Conservation (phyloP, 2,113 vertebrate species). For the Istiophorus platypterus region DNA sequence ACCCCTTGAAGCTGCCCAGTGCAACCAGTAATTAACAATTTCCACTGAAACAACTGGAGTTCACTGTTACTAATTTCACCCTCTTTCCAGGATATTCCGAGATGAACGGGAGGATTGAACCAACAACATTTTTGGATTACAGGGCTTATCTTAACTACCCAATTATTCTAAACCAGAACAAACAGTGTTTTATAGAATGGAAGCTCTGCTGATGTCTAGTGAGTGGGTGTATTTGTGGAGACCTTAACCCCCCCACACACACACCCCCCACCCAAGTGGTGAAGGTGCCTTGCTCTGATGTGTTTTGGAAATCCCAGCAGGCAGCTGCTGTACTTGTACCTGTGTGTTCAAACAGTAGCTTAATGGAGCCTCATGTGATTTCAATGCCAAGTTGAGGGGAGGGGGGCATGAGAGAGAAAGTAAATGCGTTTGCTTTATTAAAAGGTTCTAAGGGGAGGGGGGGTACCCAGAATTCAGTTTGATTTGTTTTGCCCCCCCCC, state of each 20-base stretch:
- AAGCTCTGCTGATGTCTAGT: neutral
- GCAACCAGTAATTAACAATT: too few species aligned
- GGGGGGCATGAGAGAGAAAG: neutral
- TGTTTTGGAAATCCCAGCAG: conserved; percentile 10
- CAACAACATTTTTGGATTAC: neutral
- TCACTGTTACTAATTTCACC: too few species aligned
- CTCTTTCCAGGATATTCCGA: too few species aligned
- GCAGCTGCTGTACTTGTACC: conserved; percentile 34
- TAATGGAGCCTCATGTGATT: conserved; percentile 34
- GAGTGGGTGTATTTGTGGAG: neutral
- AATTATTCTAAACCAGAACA: neutral
- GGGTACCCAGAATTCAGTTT: neutral
- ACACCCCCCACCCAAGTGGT: too few species aligned
- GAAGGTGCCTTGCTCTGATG: neutral
- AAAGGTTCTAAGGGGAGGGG: too few species aligned
- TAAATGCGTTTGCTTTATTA: too few species aligned
- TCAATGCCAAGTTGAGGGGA: neutral
- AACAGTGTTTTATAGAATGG: neutral
- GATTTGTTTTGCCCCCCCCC: conserved; percentile 18
- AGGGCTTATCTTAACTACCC: neutral
- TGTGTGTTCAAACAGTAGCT: conserved; percentile 48
- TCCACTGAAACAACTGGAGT: too few species aligned
- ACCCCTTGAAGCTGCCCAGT: too few species aligned
- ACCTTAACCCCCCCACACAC: too few species aligned
- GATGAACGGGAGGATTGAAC: neutral